These are phyloP conservation scores for Oryzias javanicus DNA, from an alignment of 2,113 vertebrate species.

Conservation along the genomic window DNA sequence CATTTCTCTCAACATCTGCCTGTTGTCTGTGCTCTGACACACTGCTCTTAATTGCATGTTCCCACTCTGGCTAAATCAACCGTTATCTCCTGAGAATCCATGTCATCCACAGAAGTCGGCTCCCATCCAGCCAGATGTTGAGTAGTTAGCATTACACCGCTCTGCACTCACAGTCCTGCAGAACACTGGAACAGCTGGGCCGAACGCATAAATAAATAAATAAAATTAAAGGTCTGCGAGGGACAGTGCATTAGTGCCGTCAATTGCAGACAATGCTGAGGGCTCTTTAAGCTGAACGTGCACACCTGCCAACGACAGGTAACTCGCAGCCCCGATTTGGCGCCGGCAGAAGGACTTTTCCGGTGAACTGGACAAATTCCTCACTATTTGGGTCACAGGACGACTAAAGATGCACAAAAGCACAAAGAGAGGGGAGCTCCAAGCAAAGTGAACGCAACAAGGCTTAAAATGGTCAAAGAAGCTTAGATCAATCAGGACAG, in stretches of 20 bases:
- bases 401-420: conserved; percentile 51
- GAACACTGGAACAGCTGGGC: conserved; percentile 67
- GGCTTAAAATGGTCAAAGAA: conserved; percentile 75
- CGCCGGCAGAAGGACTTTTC: conserved; percentile 16
- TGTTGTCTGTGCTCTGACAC: conserved; percentile 65
- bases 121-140: conserved; percentile 76
- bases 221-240: conserved; percentile 37
- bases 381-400: conserved; percentile 62
- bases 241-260: conserved; percentile 45
- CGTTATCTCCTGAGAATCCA: conserved; percentile 74
- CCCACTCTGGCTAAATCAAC: conserved; percentile 70
- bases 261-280: conserved; percentile 22
- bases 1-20: conserved; percentile 63
- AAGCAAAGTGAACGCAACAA: conserved; percentile 74
- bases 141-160: conserved; percentile 68
- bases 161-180: conserved; percentile 54
- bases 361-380: conserved; percentile 28
- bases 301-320: conserved; percentile 13
- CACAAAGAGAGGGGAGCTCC: conserved; percentile 59
- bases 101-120: conserved; percentile 72
- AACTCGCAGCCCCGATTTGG: conserved; percentile 37
- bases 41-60: conserved; percentile 75
- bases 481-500: conserved; percentile 78
- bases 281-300: conserved; percentile 29
- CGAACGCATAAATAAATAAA: conserved; percentile 16